Evolutionary conservation across 2,113 vertebrate species (phyloP).

Genomic region (Oreochromis tanganicae): DNA sequence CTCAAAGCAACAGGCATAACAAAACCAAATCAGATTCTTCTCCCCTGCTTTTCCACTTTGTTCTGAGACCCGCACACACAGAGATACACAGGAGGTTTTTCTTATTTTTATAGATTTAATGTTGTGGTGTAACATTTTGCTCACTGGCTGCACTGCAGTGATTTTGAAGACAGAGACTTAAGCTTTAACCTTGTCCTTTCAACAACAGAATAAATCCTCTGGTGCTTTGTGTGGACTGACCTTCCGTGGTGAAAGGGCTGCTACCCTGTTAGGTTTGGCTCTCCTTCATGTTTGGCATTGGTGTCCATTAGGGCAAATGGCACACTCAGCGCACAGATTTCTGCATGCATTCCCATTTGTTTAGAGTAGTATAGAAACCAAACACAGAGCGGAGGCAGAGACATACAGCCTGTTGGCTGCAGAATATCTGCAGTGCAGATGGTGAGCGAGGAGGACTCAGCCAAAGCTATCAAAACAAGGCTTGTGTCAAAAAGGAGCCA

Average conservation of each 20-base stretch:
- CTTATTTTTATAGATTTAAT: not conserved
- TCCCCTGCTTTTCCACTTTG: not conserved
- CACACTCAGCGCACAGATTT: not conserved
- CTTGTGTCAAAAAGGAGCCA: not conserved
- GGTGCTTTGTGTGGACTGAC: not conserved
- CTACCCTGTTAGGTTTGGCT: not conserved
- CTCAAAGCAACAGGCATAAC: not conserved
- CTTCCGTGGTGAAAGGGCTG: not conserved
- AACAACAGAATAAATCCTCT: not conserved
- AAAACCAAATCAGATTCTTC: not conserved
- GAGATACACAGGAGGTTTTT: not conserved
- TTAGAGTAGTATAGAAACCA: not conserved
- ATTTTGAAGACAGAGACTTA: not conserved
- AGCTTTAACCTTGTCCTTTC: not conserved
- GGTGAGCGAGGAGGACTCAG: not conserved
- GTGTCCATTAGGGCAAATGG: not conserved
- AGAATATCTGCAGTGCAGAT: conserved; percentile 10
- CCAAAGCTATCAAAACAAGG: not conserved
- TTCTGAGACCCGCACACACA: not conserved
- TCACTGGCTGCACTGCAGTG: not conserved
- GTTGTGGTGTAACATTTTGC: not conserved
- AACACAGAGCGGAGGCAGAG: not conserved
- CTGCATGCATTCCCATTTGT: not conserved
- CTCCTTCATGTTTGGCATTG: not conserved
- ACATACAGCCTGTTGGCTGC: not conserved